Base-by-base conservation (phyloP, 92 coral and sea anemone genomes). In the Parazoanthus atlanticus region DNA sequence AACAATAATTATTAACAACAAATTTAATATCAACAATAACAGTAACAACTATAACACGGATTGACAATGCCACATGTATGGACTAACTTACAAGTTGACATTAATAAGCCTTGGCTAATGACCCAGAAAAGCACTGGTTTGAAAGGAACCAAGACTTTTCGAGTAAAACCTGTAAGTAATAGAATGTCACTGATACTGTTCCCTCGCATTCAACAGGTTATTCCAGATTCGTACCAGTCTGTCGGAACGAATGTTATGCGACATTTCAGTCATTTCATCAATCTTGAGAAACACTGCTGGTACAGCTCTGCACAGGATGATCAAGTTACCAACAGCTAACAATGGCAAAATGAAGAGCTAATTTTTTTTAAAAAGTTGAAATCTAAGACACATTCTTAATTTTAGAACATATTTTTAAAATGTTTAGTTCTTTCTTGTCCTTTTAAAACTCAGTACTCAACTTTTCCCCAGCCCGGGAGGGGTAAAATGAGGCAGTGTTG, bases 201-300 rank as follows among this genome's bases (percentile, higher is more conserved):
- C 66, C 8, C 29, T 56, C 25, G 8, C 58, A 36, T 84, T 71
- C 28, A 25, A 71, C 89, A 95, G 98, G 94, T 95, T 19, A 91
- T 92, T 90, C 94, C 96, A n/a, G 96, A 93, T 16, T 65, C 31
- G 6, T 89, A 89, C 80, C 85, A 89, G 26, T 89, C 95, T 1
- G 91, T 96, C 2, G 98, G 98, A 0, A 82, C 85, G 8, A 89
- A 90, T 16, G 96, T 96, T 5, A 88, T 96, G 90, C 61, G 86
- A 52, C 65, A 83, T n/a, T 96, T 96, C 41, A 67, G 65, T 4
- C 98, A 96, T 29, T 75, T 78, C 26, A 96, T 96, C 7, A 78
- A 91, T 17, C 81, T 76, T 8, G 72, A 47, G 0, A 31, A 29
- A 5, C 98, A 96, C 56, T 78, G 89, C n/a, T 96, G 98, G 98